Evolutionary conservation across 2,113 vertebrate genomes (phyloP), one percentile per base, ranked within the genome.

Genomic region (Daubentonia madagascariensis): DNA sequence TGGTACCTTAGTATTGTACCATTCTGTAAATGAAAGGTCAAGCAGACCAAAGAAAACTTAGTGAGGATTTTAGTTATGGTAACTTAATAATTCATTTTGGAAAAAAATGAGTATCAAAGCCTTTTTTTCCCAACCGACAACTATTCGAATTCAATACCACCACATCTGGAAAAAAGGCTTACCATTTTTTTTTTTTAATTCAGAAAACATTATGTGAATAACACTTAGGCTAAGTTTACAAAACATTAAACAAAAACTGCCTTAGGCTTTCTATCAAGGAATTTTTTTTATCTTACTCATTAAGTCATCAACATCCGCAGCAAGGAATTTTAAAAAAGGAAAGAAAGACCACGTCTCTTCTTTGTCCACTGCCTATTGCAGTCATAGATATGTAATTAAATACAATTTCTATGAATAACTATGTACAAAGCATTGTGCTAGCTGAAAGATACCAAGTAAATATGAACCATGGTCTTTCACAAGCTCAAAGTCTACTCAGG

Each of bases 1-100:
- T 84, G 45, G 3, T 57, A 48, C 52, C 5, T 70, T 92, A 85
- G 54, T 72, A 84, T 43, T 57, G 68, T 50, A 57, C 57, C 73
- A 80, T 70, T 67, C 61, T 83, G n/a, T 83, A 65, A 92, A 79
- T 96, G 72, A 89, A 97, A 76, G 43, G 28, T 61, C 35, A 76
- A 32, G 23, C 40, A 90, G n/a, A 70, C 59, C 65, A 95, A 76
- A 81, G 73, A 90, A 96, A 81, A 95, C 25, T 54, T 68, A 72
- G 13, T 45, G 23, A 67, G 40, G 40, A 50, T 72, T 65, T 81
- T 89, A 94, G 23, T 67, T 75, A 81, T 37, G 32, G 50, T 81
- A 18, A 72, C 68, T 83, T 45, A 85, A 37, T 89, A 57, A 30
- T 86, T 93, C 14, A 8, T 67, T 93, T 76, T 59, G 50, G 61